A percentile compares a stretch with the other conserved stretches of the same genome.
Conservation (phyloP, 2,797 vertebrate species). For the Taeniopygia guttata region DNA sequence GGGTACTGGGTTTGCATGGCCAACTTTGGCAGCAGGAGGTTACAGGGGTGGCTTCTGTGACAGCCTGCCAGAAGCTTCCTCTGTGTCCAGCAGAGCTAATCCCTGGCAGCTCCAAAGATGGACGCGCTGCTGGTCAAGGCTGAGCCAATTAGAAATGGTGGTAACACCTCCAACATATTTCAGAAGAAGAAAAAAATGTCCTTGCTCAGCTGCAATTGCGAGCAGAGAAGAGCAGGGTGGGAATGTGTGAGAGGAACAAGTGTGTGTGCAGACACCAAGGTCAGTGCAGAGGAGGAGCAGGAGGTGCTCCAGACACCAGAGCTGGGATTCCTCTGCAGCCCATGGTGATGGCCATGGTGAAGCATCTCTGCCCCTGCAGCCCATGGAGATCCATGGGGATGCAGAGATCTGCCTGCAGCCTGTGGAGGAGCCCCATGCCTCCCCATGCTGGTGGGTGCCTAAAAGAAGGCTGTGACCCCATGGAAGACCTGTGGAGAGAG, state of each 20-base stretch:
- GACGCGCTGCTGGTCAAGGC: neutral
- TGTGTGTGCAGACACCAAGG: neutral
- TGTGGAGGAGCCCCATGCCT: neutral
- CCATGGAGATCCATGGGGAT: neutral
- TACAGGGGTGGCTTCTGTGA: neutral
- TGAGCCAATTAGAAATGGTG: neutral
- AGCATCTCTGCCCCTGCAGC: neutral
- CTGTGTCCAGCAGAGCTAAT: neutral
- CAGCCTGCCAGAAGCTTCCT: neutral
- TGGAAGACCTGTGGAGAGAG: neutral
- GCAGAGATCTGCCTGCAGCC: neutral
- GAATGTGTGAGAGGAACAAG: neutral
- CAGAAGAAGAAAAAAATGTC: neutral
- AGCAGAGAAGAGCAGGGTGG: neutral
- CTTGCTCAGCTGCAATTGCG: accelerated
- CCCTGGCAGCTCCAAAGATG: neutral
- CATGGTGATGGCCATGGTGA: accelerated
- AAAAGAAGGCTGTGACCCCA: neutral
- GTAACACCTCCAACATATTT: accelerated
- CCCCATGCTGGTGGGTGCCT: neutral
- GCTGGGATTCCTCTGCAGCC: neutral
- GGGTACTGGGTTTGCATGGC: neutral
- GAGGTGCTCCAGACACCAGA: neutral
- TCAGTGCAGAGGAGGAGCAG: neutral
- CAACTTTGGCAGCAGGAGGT: neutral